phyloP scores from a whole-genome alignment of 2,888 invertebrate species.

The Bellardia pandia region DNA sequence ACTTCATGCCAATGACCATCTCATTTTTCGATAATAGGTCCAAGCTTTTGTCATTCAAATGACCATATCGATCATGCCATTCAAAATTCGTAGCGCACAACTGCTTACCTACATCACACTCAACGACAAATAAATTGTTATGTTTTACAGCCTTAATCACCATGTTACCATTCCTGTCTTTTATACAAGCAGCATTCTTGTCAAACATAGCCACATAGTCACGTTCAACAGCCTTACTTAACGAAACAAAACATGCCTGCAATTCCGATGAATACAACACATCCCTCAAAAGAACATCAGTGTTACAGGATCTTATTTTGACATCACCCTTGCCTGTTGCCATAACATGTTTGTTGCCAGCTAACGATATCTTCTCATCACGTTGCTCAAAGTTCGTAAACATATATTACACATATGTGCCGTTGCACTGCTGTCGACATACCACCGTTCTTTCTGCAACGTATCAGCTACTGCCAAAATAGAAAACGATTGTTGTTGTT shows the following conservation, averaged over 20 bases:
- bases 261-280: slow-evolving; percentile 59
- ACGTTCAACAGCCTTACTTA: slow-evolving; percentile 40
- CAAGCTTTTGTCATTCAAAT: no score
- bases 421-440: no score
- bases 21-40: slow-evolving; percentile 23
- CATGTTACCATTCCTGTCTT: not conserved
- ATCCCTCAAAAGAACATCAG: no score
- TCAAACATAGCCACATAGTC: slow-evolving; percentile 25
- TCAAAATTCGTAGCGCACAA: slow-evolving; percentile 34
- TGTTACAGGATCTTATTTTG: no score
- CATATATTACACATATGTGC: no score
- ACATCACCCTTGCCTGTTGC: no score
- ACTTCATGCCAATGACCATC: slow-evolving; percentile 56
- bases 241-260: slow-evolving; percentile 56
- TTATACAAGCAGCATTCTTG: slow-evolving; percentile 20
- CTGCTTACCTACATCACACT: slow-evolving; percentile 8
- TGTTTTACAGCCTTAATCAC: slow-evolving; percentile 23
- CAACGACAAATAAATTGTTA: slow-evolving; percentile 44
- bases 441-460: no score
- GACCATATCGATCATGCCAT: slow-evolving; percentile 59
- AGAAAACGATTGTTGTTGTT: no score
- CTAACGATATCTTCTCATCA: no score
- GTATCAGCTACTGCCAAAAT: no score
- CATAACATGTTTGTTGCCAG: no score
- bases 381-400: no score